A percentile compares a stretch with the other conserved stretches of the same genome.
Conservation (phyloP, 2,888 invertebrate genomes). For the Papilio elwesi region DNA sequence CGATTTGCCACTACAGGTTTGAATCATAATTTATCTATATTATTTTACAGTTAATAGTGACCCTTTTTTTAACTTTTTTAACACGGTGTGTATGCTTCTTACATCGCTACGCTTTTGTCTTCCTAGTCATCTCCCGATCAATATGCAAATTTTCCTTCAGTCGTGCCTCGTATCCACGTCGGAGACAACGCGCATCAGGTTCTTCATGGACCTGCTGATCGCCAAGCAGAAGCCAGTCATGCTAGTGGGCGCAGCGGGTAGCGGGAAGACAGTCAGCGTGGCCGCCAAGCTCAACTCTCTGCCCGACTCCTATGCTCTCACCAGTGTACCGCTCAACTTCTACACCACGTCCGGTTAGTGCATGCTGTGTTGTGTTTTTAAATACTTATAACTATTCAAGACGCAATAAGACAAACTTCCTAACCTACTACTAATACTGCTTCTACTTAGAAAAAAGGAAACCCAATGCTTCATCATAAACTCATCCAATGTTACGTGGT, state of each 20-base stretch:
- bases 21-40: background rate
- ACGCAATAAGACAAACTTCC: no score
- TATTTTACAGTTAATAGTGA: no score
- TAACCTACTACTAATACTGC: no score
- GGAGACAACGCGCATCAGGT: conserved; percentile 94
- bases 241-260: conserved; percentile 95
- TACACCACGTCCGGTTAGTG: conserved; percentile 92
- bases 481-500: no score
- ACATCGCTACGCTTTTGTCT: no score
- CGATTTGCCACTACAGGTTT: conserved; percentile 94
- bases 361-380: background rate
- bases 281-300: conserved; percentile 91
- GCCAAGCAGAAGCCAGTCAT: conserved; percentile 92
- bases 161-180: conserved; percentile 93
- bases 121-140: background rate
- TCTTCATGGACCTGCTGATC: conserved; percentile 94
- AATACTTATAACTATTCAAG: background rate
- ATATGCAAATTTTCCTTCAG: conserved; percentile 65
- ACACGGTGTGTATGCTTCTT: no score
- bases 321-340: conserved; percentile 97
- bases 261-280: conserved; percentile 96
- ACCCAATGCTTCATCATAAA: no score
- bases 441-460: no score
- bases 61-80: no score
- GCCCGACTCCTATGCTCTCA: conserved; percentile 90